These are phyloP conservation scores for Ailurus styani DNA, from an alignment of 2,113 vertebrate species.

Conservation along the genomic window DNA sequence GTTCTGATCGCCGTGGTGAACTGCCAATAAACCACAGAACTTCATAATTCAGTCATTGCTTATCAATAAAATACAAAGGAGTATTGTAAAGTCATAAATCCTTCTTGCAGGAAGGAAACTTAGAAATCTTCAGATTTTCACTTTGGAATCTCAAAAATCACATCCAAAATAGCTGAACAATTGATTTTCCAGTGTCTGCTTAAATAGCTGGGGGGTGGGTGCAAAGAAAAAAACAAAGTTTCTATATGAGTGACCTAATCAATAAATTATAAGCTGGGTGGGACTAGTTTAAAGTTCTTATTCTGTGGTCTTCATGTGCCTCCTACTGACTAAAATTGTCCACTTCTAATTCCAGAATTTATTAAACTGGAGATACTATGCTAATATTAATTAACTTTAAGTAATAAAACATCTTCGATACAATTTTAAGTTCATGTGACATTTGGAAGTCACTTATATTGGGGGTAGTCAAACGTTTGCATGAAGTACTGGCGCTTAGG, in stretches of 20 bases:
- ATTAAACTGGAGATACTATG: not conserved
- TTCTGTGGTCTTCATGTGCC: slow-evolving; percentile 19
- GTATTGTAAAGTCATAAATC: not conserved
- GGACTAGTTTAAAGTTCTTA: not conserved
- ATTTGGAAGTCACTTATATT: not conserved
- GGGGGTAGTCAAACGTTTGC: not conserved
- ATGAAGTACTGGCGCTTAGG: rapidly evolving
- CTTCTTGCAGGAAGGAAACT: not conserved
- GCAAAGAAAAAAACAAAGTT: not conserved
- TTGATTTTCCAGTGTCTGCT: not conserved
- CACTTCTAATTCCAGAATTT: not conserved
- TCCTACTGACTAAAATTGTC: slow-evolving; percentile 28
- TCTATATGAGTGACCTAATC: not conserved
- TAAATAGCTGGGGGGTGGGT: not conserved
- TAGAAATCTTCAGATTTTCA: not conserved
- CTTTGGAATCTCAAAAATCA: not conserved
- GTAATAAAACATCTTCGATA: not conserved
- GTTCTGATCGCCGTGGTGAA: not conserved
- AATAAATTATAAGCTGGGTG: not conserved
- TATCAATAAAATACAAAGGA: not conserved
- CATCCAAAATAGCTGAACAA: not conserved
- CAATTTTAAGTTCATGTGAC: not conserved
- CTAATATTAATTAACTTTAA: not conserved
- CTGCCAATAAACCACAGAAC: not conserved
- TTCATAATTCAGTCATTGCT: not conserved